These are phyloP conservation scores for Smithornis capensis DNA, from an alignment of 2,113 vertebrate species.

Conservation along the genomic window DNA sequence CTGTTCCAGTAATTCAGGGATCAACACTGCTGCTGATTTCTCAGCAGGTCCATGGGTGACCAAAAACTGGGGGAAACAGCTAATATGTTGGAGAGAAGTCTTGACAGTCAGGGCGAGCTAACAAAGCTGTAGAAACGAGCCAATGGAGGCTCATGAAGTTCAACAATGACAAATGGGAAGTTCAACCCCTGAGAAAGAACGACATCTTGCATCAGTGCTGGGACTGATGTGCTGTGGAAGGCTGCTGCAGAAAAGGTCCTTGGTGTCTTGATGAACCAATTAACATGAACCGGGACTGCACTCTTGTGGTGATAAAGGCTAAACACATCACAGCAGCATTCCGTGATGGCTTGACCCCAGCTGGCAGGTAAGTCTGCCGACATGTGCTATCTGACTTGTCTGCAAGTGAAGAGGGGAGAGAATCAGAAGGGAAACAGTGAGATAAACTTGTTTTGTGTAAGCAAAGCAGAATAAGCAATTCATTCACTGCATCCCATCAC, in stretches of 20 bases:
- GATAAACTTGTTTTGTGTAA: background rate
- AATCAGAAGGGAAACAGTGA: background rate
- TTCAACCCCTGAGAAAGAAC: background rate
- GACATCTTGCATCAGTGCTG: background rate
- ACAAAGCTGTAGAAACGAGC: background rate
- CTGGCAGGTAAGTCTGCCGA: background rate
- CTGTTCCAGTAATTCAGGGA: background rate
- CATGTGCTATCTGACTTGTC: background rate
- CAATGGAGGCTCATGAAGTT: background rate
- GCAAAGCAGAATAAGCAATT: background rate
- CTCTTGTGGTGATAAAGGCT: background rate
- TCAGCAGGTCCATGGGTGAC: background rate
- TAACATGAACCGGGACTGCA: background rate
- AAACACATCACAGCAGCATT: background rate
- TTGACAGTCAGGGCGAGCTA: background rate
- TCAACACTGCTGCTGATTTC: background rate
- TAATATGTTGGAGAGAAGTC: background rate
- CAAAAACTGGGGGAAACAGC: background rate
- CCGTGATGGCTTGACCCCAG: background rate
- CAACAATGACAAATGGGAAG: background rate
- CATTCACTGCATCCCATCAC: accelerated
- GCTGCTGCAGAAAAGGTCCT: background rate
- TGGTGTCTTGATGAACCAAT: background rate
- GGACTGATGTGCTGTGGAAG: background rate
- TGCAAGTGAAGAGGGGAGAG: background rate